Evolutionary conservation across 1,140 invertebrate genomes (phyloP).

Genomic region (Chymomyza costata): DNA sequence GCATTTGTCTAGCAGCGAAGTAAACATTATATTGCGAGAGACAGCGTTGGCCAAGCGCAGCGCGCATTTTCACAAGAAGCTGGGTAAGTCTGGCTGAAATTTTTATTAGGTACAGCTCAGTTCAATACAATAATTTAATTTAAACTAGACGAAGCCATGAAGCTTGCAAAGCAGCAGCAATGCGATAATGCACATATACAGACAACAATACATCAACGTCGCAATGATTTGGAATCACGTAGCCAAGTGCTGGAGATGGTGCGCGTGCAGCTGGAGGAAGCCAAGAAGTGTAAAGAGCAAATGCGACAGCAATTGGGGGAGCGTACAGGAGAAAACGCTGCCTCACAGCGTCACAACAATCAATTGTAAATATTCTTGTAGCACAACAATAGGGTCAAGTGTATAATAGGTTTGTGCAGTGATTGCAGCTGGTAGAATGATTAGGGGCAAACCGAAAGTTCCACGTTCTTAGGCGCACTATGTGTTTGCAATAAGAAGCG

Average conservation of each 20-base stretch:
- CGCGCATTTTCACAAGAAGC: conserved; percentile 20
- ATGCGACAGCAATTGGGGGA: conserved; percentile 9
- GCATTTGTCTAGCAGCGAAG: conserved; percentile 11
- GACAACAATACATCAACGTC: neutral
- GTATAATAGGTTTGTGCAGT: too few relatives aligned
- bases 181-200: conserved; percentile 12
- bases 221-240: conserved; percentile 20
- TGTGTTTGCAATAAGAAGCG: too few relatives aligned
- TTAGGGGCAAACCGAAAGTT: too few relatives aligned
- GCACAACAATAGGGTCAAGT: too few relatives aligned
- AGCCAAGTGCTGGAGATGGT: conserved; percentile 6
- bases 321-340: too few relatives aligned
- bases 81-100: conserved; percentile 10
- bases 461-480: too few relatives aligned
- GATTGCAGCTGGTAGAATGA: too few relatives aligned
- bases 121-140: too few relatives aligned
- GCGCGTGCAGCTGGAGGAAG: conserved; percentile 8
- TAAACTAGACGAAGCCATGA: conserved; percentile 18
- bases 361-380: too few relatives aligned
- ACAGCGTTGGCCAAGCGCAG: conserved; percentile 18
- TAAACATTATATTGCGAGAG: conserved; percentile 14
- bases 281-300: conserved; percentile 4
- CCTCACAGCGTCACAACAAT: too few relatives aligned
- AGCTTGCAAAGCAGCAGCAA: conserved; percentile 13
- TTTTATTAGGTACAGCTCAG: too few relatives aligned